Evolutionary conservation across 2,797 vertebrate species (phyloP).

Genomic region (Coregonus ussuriensis): DNA sequence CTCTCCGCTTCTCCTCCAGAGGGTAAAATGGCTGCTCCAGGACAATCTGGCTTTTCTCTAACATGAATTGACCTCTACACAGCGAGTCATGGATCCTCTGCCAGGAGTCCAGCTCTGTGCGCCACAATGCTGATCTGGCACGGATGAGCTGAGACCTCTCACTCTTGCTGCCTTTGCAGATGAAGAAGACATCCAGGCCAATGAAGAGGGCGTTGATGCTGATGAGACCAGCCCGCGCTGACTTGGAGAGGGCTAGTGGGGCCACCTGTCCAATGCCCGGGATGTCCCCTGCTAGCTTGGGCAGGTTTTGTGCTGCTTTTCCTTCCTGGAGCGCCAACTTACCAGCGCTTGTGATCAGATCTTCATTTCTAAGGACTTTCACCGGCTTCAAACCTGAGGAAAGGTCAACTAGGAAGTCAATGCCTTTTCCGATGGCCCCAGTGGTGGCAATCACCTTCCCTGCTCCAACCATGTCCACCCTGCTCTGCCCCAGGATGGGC

Average conservation of each 20-base stretch:
- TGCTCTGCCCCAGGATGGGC: background rate
- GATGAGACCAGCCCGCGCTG: constrained; percentile 61
- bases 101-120: constrained; percentile 65
- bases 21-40: constrained; percentile 57
- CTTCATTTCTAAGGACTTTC: background rate
- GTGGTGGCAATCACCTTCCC: background rate
- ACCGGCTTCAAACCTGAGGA: too few relatives aligned
- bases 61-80: constrained; percentile 35
- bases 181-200: constrained; percentile 68
- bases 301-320: constrained; percentile 42
- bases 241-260: constrained; percentile 45
- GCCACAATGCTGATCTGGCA: constrained; percentile 68
- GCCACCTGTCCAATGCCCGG: constrained; percentile 67
- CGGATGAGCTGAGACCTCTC: constrained; percentile 62
- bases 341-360: constrained; percentile 22
- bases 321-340: constrained; percentile 50
- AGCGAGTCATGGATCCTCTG: constrained; percentile 57
- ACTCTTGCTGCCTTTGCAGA: constrained; percentile 68
- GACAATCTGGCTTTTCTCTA: constrained; percentile 26
- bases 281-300: constrained; percentile 62
- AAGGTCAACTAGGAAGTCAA: constrained; percentile 45
- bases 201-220: constrained; percentile 66
- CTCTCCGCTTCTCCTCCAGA: background rate
- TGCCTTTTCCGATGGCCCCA: constrained; percentile 20
- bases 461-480: background rate